phyloP scores from a whole-genome alignment of 2,888 invertebrate species.

The Sarcophaga subvicina region DNA sequence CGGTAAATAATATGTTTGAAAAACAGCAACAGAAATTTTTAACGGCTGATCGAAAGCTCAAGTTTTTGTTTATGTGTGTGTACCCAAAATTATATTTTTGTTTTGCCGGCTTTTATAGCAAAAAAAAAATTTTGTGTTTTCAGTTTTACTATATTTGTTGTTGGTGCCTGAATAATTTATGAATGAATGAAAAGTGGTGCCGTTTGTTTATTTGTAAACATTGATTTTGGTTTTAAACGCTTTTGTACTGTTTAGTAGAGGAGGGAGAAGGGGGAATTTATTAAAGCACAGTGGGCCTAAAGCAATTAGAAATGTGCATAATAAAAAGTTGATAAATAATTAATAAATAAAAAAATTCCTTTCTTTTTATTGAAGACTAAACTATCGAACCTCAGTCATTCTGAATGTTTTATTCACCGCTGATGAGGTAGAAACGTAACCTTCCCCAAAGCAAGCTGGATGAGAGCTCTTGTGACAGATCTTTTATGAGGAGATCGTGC shows the following conservation, averaged over 20 bases:
- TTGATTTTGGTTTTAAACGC: not conserved
- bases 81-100: not conserved
- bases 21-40: not conserved
- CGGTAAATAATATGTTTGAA: constrained; percentile 16
- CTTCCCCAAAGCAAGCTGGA: too few relatives aligned
- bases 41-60: constrained; percentile 19
- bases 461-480: too few relatives aligned
- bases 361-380: too few relatives aligned
- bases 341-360: too few relatives aligned
- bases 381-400: too few relatives aligned
- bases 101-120: constrained; percentile 41
- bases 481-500: too few relatives aligned
- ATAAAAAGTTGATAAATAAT: too few relatives aligned
- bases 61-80: not conserved
- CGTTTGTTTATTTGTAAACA: not conserved
- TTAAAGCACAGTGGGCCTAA: not conserved
- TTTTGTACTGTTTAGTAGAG: not conserved
- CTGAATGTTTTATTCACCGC: too few relatives aligned
- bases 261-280: not conserved
- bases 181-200: constrained; percentile 29
- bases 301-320: too few relatives aligned
- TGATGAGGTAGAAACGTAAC: too few relatives aligned
- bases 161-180: constrained; percentile 35
- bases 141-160: not conserved
- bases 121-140: not conserved